A percentile compares a stretch with the other conserved stretches of the same genome.
phyloP scores from a whole-genome alignment of 2,113 vertebrate genomes.

The Oncorhynchus nerka region DNA sequence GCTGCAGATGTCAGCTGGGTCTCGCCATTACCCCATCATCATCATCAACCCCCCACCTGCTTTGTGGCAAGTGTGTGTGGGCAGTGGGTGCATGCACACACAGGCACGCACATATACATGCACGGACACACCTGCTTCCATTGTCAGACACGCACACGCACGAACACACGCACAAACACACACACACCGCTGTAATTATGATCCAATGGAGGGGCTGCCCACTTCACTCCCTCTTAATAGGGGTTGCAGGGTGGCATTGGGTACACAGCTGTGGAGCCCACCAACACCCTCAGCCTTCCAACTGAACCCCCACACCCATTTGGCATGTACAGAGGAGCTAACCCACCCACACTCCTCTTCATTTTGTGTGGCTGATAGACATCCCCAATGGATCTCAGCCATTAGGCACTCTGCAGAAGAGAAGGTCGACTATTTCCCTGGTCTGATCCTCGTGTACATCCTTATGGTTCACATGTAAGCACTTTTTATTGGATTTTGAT shows the following conservation, averaged over 20 bases:
- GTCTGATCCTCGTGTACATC: too few species aligned
- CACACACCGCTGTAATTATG: not conserved
- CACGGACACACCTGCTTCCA: not conserved
- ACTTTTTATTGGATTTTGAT: too few species aligned
- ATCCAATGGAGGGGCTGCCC: not conserved
- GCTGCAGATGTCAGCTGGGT: slow-evolving; percentile 10
- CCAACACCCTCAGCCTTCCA: not conserved
- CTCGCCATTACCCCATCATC: not conserved
- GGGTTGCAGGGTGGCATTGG: not conserved
- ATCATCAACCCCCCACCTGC: not conserved
- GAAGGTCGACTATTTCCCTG: too few species aligned
- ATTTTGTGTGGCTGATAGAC: too few species aligned
- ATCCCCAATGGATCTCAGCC: too few species aligned
- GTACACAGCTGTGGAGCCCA: not conserved
- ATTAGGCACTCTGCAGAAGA: too few species aligned
- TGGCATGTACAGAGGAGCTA: not conserved
- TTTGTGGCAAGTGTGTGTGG: not conserved
- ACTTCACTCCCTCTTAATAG: not conserved
- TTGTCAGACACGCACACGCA: not conserved
- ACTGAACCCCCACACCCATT: not conserved
- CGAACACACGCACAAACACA: not conserved
- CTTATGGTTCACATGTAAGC: too few species aligned
- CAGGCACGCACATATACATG: not conserved
- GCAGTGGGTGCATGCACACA: not conserved
- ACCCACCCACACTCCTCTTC: not conserved